These are phyloP conservation scores for Cephus pulcher DNA, from an alignment of 2,888 invertebrate species.

Conservation along the genomic window DNA sequence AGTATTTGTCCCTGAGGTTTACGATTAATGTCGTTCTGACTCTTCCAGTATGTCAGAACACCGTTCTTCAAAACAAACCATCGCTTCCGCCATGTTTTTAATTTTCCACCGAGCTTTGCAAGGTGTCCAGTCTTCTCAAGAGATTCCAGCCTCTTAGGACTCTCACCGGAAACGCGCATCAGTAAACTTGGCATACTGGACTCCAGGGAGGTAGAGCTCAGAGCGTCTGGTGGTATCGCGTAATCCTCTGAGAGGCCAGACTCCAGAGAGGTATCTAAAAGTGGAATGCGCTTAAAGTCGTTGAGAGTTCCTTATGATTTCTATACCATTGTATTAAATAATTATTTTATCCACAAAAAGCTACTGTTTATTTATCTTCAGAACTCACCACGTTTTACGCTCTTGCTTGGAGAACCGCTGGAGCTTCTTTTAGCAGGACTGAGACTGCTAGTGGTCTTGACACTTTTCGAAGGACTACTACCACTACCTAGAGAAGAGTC, in stretches of 20 bases:
- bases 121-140: conserved; percentile 91
- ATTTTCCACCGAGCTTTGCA: conserved; percentile 91
- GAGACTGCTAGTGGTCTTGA: conserved; percentile 86
- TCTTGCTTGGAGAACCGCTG: conserved; percentile 85
- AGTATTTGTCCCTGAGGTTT: conserved; percentile 94
- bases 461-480: conserved; percentile 87
- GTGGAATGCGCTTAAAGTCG: conserved; percentile 6
- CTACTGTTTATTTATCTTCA: conserved; percentile 6
- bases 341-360: neutral
- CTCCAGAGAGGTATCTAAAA: conserved; percentile 89
- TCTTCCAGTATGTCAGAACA: conserved; percentile 93
- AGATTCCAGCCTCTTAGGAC: conserved; percentile 77
- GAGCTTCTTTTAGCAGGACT: conserved; percentile 87
- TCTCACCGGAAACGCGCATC: conserved; percentile 71
- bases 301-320: neutral
- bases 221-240: conserved; percentile 94
- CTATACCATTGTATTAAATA: neutral
- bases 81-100: conserved; percentile 96
- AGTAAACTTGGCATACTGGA: conserved; percentile 78
- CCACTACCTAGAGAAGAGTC: conserved; percentile 77
- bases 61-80: conserved; percentile 97
- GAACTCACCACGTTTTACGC: conserved; percentile 80
- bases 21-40: conserved; percentile 85
- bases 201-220: conserved; percentile 83
- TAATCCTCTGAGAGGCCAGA: conserved; percentile 97